phyloP scores from a whole-genome alignment of 2,888 invertebrate species.

The Philhelius pedissequus region DNA sequence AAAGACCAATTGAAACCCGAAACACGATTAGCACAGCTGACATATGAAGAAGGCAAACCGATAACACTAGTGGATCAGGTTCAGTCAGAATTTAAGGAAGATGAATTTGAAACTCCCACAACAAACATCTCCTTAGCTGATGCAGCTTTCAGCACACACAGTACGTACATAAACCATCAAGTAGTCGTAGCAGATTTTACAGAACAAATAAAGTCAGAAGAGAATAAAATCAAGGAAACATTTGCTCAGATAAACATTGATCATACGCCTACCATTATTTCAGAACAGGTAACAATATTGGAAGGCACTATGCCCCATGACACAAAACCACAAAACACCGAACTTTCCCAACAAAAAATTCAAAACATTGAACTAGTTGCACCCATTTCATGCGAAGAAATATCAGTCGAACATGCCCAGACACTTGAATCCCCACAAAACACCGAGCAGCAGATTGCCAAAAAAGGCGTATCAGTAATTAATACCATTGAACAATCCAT shows the following conservation, averaged over 20 bases:
- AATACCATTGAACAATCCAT: constrained; percentile 45
- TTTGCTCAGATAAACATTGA: constrained; percentile 29
- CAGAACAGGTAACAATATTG: constrained; percentile 51
- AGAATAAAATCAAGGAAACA: constrained; percentile 18
- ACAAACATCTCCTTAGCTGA: constrained; percentile 50
- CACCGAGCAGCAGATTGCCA: constrained; percentile 36
- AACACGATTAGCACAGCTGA: constrained; percentile 41
- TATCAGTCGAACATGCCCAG: constrained; percentile 54
- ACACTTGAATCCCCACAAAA: constrained; percentile 31
- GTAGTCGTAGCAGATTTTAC: constrained; percentile 70
- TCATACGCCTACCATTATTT: constrained; percentile 27
- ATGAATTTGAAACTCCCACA: constrained; percentile 30
- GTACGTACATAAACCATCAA: constrained; percentile 73
- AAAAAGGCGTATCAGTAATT: constrained; percentile 48
- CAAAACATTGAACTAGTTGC: constrained; percentile 49
- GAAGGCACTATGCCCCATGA: constrained; percentile 59
- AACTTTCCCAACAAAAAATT: constrained; percentile 42
- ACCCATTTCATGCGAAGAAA: constrained; percentile 55
- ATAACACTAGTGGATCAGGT: constrained; percentile 67
- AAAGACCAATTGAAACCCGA: constrained; percentile 7
- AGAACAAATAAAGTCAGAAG: constrained; percentile 40
- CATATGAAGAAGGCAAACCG: constrained; percentile 60
- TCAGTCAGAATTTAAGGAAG: constrained; percentile 68
- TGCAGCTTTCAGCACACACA: constrained; percentile 70
- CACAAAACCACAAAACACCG: constrained; percentile 45